phyloP scores from a whole-genome alignment of 2,113 vertebrate genomes.

The Zosterops borbonicus region DNA sequence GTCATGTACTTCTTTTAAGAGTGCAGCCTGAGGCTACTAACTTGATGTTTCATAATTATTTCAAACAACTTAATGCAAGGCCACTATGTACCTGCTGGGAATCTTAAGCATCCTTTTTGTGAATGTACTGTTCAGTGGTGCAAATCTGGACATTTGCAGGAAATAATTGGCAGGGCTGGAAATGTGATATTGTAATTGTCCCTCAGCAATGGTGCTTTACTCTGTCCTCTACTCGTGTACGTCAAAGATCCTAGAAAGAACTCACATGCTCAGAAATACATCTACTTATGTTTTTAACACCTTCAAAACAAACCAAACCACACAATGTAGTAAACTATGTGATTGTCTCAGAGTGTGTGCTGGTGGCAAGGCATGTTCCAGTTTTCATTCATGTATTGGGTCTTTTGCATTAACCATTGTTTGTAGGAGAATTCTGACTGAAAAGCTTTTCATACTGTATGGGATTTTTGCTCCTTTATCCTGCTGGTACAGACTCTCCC shows the following conservation, averaged over 20 bases:
- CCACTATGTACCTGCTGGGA: not conserved
- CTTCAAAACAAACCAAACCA: not conserved
- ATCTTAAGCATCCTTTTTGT: not conserved
- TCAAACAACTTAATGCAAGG: not conserved
- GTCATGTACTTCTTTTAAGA: not conserved
- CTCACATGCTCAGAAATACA: not conserved
- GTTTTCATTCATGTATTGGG: constrained; percentile 1
- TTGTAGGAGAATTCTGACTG: constrained; percentile 58
- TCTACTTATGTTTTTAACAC: not conserved
- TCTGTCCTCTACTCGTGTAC: not conserved
- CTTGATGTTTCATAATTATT: not conserved
- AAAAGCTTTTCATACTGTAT: constrained; percentile 63
- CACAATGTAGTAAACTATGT: not conserved
- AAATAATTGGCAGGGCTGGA: not conserved
- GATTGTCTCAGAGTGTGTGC: not conserved
- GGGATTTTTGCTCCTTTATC: constrained; percentile 64
- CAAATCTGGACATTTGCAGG: not conserved
- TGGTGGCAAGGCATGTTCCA: constrained; percentile 35
- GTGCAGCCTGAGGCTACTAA: not conserved
- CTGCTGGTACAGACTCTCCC: constrained; percentile 51
- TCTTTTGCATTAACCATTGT: constrained; percentile 53
- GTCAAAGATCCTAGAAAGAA: not conserved
- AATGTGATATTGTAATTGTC: not conserved
- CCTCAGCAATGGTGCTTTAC: constrained; percentile 24
- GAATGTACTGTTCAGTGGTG: not conserved